phyloP scores from a whole-genome alignment of 1,140 invertebrate genomes.

The Tetramorium parvispinum region DNA sequence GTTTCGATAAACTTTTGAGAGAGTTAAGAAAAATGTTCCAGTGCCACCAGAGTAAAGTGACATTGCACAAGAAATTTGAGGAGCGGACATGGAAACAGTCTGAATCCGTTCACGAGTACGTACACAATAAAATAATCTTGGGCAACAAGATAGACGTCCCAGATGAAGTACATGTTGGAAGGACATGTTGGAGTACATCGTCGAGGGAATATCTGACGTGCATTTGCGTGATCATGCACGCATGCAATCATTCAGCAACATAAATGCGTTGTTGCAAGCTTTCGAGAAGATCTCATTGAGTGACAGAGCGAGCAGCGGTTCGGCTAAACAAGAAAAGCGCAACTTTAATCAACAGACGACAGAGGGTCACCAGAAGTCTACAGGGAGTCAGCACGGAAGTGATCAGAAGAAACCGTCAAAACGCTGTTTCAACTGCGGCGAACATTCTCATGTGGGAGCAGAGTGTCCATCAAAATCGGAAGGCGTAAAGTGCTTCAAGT shows the following conservation, averaged over 20 bases:
- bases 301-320: neutral
- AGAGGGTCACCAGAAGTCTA: neutral
- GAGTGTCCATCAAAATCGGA: neutral
- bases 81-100: neutral
- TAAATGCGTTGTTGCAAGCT: conserved; percentile 10
- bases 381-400: neutral
- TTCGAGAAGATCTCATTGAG: conserved; percentile 46
- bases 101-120: neutral
- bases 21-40: neutral
- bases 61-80: neutral
- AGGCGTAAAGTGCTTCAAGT: neutral
- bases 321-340: neutral
- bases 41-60: neutral
- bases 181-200: conserved; percentile 23
- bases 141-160: neutral
- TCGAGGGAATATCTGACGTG: conserved; percentile 45
- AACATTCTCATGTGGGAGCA: neutral
- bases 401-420: neutral
- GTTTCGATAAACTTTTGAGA: neutral
- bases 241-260: conserved; percentile 24
- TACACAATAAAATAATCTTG: conserved; percentile 40
- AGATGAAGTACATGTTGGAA: conserved; percentile 26
- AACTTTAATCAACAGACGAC: neutral
- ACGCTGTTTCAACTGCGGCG: neutral
- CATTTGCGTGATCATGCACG: conserved; percentile 28